Conservation (phyloP, 2,888 invertebrate genomes). For the Punctoribates punctum region DNA sequence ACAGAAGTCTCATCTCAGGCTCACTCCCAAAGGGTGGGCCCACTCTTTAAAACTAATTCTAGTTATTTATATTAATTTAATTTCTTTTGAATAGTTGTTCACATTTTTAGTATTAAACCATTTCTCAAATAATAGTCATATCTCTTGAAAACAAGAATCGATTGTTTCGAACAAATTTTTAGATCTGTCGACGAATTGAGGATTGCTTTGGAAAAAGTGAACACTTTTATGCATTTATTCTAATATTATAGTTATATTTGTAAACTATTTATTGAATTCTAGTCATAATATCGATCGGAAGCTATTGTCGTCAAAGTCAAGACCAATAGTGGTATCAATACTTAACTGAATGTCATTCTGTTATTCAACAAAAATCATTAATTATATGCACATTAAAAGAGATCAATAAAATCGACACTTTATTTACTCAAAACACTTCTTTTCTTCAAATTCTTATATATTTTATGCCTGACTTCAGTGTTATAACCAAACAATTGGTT, state of each 20-base stretch:
- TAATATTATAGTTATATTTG: slow-evolving; percentile 20
- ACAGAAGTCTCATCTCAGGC: too few relatives aligned
- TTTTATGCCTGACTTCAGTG: too few relatives aligned
- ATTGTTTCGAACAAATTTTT: slow-evolving; percentile 6
- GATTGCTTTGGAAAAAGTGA: neutral
- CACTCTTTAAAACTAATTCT: too few relatives aligned
- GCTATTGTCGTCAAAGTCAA: neutral
- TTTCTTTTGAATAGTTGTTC: too few relatives aligned
- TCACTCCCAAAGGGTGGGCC: too few relatives aligned
- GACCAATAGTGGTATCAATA: neutral
- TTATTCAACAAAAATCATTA: neutral
- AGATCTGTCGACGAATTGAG: neutral
- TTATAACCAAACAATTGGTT: too few relatives aligned
- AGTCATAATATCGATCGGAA: slow-evolving; percentile 14
- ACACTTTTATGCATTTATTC: neutral
- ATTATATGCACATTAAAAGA: slow-evolving; percentile 20
- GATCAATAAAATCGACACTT: slow-evolving; percentile 14
- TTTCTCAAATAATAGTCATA: neutral
- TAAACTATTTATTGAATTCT: slow-evolving; percentile 20
- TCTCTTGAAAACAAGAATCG: neutral
- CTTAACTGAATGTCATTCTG: neutral
- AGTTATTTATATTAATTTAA: too few relatives aligned
- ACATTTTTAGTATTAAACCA: too few relatives aligned
- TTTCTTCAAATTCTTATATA: too few relatives aligned
- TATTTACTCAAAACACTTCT: slow-evolving; percentile 10